Percentiles rank a stretch among this genome's conserved stretches.
Conservation (phyloP, 2,113 vertebrate genomes). For the Pontoporia blainvillei region DNA sequence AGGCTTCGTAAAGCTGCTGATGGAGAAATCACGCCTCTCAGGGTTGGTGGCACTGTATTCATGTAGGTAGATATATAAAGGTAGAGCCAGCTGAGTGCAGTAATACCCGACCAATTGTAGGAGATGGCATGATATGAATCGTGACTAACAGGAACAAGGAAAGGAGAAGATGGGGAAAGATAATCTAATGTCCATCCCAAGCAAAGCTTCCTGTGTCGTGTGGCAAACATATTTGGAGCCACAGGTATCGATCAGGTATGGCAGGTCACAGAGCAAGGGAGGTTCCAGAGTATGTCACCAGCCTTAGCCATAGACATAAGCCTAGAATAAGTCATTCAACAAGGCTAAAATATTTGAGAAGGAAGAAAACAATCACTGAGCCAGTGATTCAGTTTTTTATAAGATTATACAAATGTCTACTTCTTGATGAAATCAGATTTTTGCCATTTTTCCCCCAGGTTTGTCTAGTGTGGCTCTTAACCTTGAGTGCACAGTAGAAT, state of each 20-base stretch:
- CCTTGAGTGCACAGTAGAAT: neutral
- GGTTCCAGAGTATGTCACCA: neutral
- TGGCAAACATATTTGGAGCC: neutral
- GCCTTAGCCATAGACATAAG: neutral
- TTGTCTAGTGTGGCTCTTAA: neutral
- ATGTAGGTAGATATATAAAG: neutral
- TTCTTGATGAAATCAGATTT: neutral
- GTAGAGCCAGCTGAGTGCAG: neutral
- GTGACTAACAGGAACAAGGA: neutral
- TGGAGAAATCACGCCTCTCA: neutral
- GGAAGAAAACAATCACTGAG: neutral
- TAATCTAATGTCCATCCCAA: neutral
- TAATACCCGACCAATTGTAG: neutral
- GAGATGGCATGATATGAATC: neutral
- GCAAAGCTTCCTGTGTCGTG: neutral
- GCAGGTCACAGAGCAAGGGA: neutral
- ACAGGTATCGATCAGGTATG: no score
- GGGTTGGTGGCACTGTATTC: neutral
- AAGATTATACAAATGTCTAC: neutral
- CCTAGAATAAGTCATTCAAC: neutral
- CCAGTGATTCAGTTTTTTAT: neutral
- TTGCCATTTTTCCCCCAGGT: neutral
- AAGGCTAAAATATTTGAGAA: neutral
- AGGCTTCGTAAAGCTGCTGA: neutral
- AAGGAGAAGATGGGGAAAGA: neutral